Evolutionary conservation across 2,888 invertebrate genomes (phyloP).

Genomic region (Gymnosoma rotundatum): DNA sequence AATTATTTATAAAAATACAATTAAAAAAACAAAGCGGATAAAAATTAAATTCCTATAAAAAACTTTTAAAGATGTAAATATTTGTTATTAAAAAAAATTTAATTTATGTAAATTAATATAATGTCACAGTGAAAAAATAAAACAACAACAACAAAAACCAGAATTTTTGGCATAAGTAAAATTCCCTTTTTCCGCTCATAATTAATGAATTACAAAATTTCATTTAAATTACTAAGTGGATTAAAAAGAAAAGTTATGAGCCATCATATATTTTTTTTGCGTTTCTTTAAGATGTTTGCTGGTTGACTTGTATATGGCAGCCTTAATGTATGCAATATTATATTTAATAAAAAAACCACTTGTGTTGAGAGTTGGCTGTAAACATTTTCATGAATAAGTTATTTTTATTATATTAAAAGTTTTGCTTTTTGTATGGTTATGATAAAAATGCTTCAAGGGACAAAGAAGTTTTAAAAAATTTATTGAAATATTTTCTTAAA

Average conservation of each 20-base stretch:
- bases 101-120: too few species aligned
- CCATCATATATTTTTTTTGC: not conserved
- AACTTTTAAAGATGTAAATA: too few species aligned
- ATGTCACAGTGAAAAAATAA: too few species aligned
- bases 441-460: too few species aligned
- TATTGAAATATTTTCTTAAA: constrained; percentile 16
- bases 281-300: not conserved
- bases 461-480: too few species aligned
- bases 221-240: constrained; percentile 4
- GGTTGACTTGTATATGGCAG: not conserved
- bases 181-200: not conserved
- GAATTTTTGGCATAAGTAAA: too few species aligned
- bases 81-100: too few species aligned
- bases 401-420: constrained; percentile 49
- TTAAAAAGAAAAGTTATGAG: constrained; percentile 4
- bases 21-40: not conserved
- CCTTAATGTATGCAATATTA: constrained; percentile 58
- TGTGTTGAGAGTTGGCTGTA: not conserved
- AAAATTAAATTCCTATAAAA: too few species aligned
- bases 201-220: constrained; percentile 14
- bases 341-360: constrained; percentile 14
- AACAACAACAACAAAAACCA: constrained; percentile 5
- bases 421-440: not conserved
- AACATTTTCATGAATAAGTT: constrained; percentile 51
- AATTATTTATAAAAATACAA: not conserved